Base-by-base conservation (phyloP, 2,113 vertebrate genomes). In the Antechinus flavipes region DNA sequence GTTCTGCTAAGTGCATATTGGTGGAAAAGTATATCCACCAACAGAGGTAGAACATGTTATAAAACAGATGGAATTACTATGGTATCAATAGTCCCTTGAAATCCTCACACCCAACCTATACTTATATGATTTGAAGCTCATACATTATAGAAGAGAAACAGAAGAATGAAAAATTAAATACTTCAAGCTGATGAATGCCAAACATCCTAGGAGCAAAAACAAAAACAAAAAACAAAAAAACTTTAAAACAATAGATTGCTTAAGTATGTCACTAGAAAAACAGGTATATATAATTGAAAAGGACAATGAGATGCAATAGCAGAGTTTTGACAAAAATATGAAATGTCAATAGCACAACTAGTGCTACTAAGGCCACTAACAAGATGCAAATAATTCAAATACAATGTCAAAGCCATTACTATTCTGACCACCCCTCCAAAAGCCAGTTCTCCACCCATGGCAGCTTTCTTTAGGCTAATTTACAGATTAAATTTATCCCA, bases 41-140 rank as follows among this genome's bases (percentile, higher is more conserved):
- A 42, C 35, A 84, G 95, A 97, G 95, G 95, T 94, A 97, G 90
- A 91, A 95, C 50, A 52, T 94, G 90, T 96, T 94, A 92, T 52
- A 92, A 42, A 68, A 91, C n/a, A 93, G 35, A 53, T 0, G 22
- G 12, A 95, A 95, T 84, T 84, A 84, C 68, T 42, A 22, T 92
- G 12, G 30, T 93, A 96, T 0, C 0, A 0, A 42, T 92, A 91
- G 30, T 93, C 68, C 95, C 27, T 93, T 58, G 91, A 95, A 96
- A 50, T 91, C 27, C 50, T 49, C 35, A 35, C 23, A 19, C 9
- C 47, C 47, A 90, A 84, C 10, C 25, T 53, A 9, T 47, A 93
- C 35, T 93, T 76, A 93, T 93, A 24, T 94, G 47, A 95, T 26
- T 91, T 91, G 61, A 89, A 25, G 16, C 10, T 55, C 84, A 56